Evolutionary conservation across 2,888 invertebrate species (phyloP).

Genomic region (Pterostichus madidus): DNA sequence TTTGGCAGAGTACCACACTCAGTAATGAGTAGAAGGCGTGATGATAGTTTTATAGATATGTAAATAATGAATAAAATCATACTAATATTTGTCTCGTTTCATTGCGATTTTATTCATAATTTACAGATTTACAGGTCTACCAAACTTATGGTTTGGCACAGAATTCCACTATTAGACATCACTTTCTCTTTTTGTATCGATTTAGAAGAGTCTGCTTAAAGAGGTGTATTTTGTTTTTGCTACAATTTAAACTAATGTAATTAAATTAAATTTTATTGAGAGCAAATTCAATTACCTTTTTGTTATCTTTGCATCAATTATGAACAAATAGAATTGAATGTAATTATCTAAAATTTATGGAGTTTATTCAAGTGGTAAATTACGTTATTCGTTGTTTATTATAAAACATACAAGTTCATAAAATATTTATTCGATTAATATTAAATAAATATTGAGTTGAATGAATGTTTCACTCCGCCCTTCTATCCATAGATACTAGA

Average conservation of each 20-base stretch:
- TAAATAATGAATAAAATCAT: too few species aligned
- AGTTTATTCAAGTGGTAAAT: neutral
- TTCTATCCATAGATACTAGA: conserved; percentile 17
- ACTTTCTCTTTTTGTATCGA: too few species aligned
- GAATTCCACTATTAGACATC: too few species aligned
- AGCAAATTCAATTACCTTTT: conserved; percentile 6
- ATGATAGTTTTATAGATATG: too few species aligned
- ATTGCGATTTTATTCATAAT: too few species aligned
- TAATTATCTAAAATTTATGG: conserved; percentile 10
- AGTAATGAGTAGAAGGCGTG: too few species aligned
- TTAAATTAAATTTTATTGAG: neutral
- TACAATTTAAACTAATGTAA: too few species aligned
- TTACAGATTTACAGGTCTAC: too few species aligned
- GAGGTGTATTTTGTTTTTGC: neutral
- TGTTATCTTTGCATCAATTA: neutral
- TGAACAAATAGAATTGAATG: neutral
- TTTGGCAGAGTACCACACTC: too few species aligned
- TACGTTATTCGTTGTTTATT: conserved; percentile 16
- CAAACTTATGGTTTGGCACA: too few species aligned
- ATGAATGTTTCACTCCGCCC: neutral
- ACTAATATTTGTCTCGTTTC: too few species aligned
- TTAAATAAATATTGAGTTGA: neutral
- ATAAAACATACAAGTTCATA: neutral
- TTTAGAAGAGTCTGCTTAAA: neutral
- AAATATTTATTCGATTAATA: conserved; percentile 3